Evolutionary conservation across 2,888 invertebrate species (phyloP).

Genomic region (Xestia c-nigrum): DNA sequence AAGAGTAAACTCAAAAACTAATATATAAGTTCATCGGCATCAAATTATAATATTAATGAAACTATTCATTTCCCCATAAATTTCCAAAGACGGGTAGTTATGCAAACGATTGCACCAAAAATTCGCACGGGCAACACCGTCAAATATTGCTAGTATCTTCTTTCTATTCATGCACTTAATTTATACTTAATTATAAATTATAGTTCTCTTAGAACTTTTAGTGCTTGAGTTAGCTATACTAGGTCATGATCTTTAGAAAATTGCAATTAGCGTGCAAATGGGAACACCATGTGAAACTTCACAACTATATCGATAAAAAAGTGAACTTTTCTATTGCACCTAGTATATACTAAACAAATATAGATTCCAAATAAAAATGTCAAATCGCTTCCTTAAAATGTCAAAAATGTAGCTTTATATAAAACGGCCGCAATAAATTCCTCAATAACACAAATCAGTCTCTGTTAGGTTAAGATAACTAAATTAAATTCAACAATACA

Average conservation of each 20-base stretch:
- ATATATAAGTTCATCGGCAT: not conserved
- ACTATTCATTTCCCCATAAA: not conserved
- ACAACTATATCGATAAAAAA: too few relatives aligned
- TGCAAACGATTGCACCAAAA: constrained; percentile 35
- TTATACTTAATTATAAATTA: constrained; percentile 6
- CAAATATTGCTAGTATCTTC: constrained; percentile 3
- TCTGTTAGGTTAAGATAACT: not conserved
- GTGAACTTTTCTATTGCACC: too few relatives aligned
- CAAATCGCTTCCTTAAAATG: not conserved
- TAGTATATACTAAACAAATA: not conserved
- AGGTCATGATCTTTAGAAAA: not conserved
- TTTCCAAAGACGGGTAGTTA: constrained; percentile 1
- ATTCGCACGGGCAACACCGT: constrained; percentile 17
- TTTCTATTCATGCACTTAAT: constrained; percentile 7
- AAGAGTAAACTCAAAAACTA: too few relatives aligned
- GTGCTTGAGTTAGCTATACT: not conserved
- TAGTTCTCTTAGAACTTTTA: not conserved
- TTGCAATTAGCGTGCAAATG: not conserved
- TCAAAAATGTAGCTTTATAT: not conserved
- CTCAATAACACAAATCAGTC: too few relatives aligned
- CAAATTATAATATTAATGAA: not conserved
- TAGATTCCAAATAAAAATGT: not conserved
- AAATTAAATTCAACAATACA: not conserved
- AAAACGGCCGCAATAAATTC: not conserved
- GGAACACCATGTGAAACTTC: not conserved